Evolutionary conservation across 1,140 invertebrate genomes (phyloP).

Genomic region (Drosophila ogumai): DNA sequence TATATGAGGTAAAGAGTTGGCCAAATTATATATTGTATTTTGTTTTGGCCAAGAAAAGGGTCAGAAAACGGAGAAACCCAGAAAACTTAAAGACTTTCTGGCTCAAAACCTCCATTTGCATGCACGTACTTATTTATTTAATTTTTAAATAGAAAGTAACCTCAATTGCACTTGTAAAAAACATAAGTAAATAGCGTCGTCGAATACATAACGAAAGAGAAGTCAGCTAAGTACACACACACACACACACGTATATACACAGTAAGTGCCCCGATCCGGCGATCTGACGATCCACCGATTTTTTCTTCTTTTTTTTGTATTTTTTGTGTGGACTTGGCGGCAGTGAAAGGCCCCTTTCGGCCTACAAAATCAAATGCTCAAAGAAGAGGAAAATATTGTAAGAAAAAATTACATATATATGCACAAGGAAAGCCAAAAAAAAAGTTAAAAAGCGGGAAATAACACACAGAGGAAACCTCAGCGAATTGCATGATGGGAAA

Average conservation of each 20-base stretch:
- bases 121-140: conserved; percentile 71
- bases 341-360: conserved; percentile 46
- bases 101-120: conserved; percentile 57
- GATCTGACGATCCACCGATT: conserved; percentile 13
- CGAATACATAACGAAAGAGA: conserved; percentile 47
- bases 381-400: neutral
- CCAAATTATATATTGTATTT: neutral
- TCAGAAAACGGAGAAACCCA: conserved; percentile 5
- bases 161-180: conserved; percentile 79
- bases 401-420: neutral
- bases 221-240: conserved; percentile 29
- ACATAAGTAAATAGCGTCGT: conserved; percentile 70
- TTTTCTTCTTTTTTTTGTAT: neutral
- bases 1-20: neutral
- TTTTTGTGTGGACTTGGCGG: conserved; percentile 6
- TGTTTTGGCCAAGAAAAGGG: conserved; percentile 19
- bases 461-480: conserved; percentile 2
- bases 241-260: conserved; percentile 13
- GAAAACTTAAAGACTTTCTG: conserved; percentile 19
- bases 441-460: conserved; percentile 11
- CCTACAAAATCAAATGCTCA: conserved; percentile 28
- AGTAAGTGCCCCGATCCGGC: conserved; percentile 4
- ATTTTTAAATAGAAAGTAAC: conserved; percentile 80
- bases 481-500: conserved; percentile 29
- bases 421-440: conserved; percentile 4